phyloP scores from a whole-genome alignment of 1,140 invertebrate genomes.

The Leptinotarsa defecta region DNA sequence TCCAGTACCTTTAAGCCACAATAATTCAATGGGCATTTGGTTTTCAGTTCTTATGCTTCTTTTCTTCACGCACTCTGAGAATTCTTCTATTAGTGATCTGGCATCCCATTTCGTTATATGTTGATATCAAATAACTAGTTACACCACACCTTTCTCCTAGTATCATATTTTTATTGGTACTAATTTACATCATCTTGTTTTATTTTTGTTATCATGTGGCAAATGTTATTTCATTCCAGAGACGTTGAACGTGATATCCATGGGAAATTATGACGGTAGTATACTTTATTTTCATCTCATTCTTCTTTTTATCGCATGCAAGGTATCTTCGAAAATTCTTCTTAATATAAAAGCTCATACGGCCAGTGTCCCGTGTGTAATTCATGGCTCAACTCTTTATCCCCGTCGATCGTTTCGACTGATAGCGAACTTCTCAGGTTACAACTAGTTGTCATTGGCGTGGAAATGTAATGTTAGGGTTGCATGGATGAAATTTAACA shows the following conservation, averaged over 20 bases:
- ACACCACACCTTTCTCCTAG: background rate
- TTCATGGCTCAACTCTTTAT: slow-evolving; percentile 33
- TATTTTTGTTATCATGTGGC: slow-evolving; percentile 1
- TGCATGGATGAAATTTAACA: too few relatives aligned
- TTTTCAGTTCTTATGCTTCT: too few relatives aligned
- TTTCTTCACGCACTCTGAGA: too few relatives aligned
- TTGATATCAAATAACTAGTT: too few relatives aligned
- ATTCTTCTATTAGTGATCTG: too few relatives aligned
- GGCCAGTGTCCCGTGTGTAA: slow-evolving; percentile 14
- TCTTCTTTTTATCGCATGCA: slow-evolving; percentile 21
- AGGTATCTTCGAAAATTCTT: slow-evolving; percentile 28
- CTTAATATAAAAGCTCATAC: slow-evolving; percentile 15
- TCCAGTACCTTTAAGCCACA: too few relatives aligned
- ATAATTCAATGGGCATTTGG: too few relatives aligned
- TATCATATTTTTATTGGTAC: background rate
- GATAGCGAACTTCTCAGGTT: slow-evolving; percentile 31
- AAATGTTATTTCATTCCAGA: background rate
- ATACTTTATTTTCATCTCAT: slow-evolving; percentile 13
- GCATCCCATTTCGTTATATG: too few relatives aligned
- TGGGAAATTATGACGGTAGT: slow-evolving; percentile 20
- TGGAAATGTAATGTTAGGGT: background rate
- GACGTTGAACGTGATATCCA: slow-evolving; percentile 27
- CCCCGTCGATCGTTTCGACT: slow-evolving; percentile 25
- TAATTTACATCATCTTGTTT: background rate
- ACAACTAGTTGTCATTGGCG: slow-evolving; percentile 21